Conservation (phyloP, 2,797 vertebrate species). For the Eulemur albifrons region DNA sequence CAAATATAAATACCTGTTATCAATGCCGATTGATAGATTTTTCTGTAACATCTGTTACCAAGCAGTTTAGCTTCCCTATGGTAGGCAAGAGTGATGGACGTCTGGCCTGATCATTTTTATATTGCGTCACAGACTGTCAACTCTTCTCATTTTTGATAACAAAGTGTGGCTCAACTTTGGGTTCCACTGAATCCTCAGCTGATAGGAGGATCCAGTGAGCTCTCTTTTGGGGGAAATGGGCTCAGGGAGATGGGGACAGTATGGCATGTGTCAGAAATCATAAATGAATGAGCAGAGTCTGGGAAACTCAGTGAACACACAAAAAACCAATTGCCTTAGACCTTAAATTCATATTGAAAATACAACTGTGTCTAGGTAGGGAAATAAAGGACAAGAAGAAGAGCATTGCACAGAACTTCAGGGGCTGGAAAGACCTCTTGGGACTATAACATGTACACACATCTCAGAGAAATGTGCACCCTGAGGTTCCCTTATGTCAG, state of each 20-base stretch:
- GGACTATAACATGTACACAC: not conserved
- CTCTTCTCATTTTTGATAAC: not conserved
- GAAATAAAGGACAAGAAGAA: not conserved
- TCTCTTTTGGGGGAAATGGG: not conserved
- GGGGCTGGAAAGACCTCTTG: not conserved
- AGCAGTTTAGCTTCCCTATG: not conserved
- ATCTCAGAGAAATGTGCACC: not conserved
- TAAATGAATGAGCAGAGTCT: not conserved
- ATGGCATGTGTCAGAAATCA: not conserved
- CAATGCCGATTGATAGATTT: not conserved
- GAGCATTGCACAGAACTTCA: not conserved
- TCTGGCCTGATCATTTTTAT: not conserved
- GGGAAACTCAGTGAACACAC: not conserved
- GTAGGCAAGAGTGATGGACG: not conserved
- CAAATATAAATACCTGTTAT: conserved; percentile 39
- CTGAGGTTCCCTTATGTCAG: not conserved
- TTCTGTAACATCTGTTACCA: conserved; percentile 8
- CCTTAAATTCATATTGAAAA: conserved; percentile 14
- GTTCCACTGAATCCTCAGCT: not conserved
- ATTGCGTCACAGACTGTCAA: not conserved
- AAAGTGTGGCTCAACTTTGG: conserved; percentile 31
- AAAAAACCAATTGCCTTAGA: not conserved
- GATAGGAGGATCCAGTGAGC: not conserved
- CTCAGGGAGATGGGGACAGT: not conserved
- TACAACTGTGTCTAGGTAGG: not conserved